Conservation (phyloP, 2,888 invertebrate species). For the Lasioglossum marginatum region DNA sequence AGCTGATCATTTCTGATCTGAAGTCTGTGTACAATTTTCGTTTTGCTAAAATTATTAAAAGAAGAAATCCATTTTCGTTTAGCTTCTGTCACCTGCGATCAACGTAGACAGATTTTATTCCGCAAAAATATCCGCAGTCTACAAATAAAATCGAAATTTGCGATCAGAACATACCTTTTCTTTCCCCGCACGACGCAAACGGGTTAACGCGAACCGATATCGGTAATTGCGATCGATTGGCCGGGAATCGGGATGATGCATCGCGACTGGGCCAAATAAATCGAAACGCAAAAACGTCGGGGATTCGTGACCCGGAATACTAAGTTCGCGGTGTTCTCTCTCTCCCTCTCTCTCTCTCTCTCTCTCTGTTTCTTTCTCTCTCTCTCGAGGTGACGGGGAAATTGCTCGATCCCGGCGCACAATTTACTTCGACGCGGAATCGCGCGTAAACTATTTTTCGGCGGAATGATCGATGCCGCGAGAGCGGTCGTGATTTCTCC, state of each 20-base stretch:
- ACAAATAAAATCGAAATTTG: not conserved
- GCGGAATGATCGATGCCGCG: slow-evolving; percentile 47
- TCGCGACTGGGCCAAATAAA: slow-evolving; percentile 20
- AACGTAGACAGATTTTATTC: not conserved
- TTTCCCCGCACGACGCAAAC: not conserved
- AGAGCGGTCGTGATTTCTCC: slow-evolving; percentile 66
- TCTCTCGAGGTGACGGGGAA: slow-evolving; percentile 11
- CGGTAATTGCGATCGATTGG: slow-evolving; percentile 13
- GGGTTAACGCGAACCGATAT: slow-evolving; percentile 16
- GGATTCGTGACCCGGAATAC: slow-evolving; percentile 30
- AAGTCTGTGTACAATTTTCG: not conserved
- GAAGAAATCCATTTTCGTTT: not conserved
- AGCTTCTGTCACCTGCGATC: not conserved
- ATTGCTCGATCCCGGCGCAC: slow-evolving; percentile 35
- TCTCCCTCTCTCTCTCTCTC: not conserved
- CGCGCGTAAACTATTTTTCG: slow-evolving; percentile 47
- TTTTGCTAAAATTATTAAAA: not conserved
- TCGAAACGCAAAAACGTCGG: slow-evolving; percentile 11
- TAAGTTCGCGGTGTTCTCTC: not conserved
- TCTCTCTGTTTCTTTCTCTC: not conserved
- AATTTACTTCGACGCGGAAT: slow-evolving; percentile 46
- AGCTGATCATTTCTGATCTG: no score
- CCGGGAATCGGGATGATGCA: not conserved
- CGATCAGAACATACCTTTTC: not conserved
- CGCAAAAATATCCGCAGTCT: not conserved